Evolutionary conservation across 2,797 vertebrate species (phyloP).

Genomic region (Oophaga sylvatica): DNA sequence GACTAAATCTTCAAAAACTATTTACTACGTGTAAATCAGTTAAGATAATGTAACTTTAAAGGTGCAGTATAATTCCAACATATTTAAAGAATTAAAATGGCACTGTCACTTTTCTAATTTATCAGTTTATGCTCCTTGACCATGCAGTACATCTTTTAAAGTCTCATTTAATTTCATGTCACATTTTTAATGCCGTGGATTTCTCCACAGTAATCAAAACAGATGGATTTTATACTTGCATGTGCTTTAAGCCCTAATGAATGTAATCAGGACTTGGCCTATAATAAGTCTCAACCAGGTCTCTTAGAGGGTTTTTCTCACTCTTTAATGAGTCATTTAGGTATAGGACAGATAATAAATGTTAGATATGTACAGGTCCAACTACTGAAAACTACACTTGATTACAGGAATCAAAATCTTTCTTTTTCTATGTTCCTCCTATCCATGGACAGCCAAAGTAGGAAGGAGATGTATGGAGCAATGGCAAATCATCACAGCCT

Average conservation of each 20-base stretch:
- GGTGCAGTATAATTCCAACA: not conserved
- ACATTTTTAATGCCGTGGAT: not conserved
- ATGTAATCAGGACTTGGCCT: not conserved
- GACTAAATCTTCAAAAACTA: constrained; percentile 7
- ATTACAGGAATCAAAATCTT: too few relatives aligned
- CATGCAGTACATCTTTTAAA: not conserved
- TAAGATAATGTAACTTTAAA: constrained; percentile 7
- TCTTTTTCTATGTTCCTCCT: too few relatives aligned
- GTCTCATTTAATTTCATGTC: not conserved
- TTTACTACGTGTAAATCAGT: constrained; percentile 26
- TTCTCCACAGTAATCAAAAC: not conserved
- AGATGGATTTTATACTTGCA: not conserved
- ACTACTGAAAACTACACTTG: too few relatives aligned
- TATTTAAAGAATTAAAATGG: not conserved
- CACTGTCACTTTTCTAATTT: not conserved
- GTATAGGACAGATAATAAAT: too few relatives aligned
- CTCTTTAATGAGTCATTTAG: too few relatives aligned
- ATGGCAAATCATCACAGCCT: too few relatives aligned
- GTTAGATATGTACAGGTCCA: too few relatives aligned
- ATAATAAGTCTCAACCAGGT: not conserved
- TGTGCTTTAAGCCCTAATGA: not conserved
- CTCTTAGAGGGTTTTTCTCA: too few relatives aligned
- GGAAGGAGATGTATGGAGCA: too few relatives aligned
- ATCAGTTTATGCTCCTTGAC: not conserved
- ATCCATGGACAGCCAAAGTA: too few relatives aligned